These are phyloP conservation scores for Dendroctonus valens DNA, from an alignment of 1,140 invertebrate species.

Conservation along the genomic window DNA sequence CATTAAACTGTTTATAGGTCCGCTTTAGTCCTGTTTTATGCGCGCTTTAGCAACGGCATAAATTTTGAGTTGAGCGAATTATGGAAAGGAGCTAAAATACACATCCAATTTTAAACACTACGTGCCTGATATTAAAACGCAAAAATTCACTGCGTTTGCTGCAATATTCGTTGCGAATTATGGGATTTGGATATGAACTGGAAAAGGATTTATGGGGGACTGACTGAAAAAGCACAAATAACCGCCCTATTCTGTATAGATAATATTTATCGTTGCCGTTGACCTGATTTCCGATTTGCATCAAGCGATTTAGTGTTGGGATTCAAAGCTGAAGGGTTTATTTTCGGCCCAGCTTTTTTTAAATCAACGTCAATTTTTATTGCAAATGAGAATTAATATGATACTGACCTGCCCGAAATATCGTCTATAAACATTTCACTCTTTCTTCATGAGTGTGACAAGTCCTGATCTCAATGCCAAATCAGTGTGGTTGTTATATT, in stretches of 20 bases:
- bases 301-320: no score
- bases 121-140: slow-evolving; percentile 17
- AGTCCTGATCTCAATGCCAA: no score
- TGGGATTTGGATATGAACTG: slow-evolving; percentile 2
- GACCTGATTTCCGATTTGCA: no score
- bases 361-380: no score
- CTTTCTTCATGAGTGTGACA: no score
- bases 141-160: slow-evolving; percentile 8
- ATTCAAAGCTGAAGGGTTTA: no score
- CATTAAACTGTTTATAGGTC: slow-evolving; percentile 23
- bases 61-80: slow-evolving; percentile 22
- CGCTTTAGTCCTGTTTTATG: slow-evolving; percentile 10
- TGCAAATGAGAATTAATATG: no score
- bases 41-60: slow-evolving; percentile 17
- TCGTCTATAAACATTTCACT: no score
- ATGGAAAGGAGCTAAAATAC: slow-evolving; percentile 27
- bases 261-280: no score
- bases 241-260: background rate
- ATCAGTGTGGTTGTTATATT: no score
- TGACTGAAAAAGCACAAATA: background rate
- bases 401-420: no score
- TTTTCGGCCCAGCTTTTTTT: no score
- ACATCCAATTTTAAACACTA: slow-evolving; percentile 16
- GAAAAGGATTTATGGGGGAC: background rate
- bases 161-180: background rate